phyloP scores from a whole-genome alignment of 2,888 invertebrate genomes.

The Cataglyphis altisquamis region DNA sequence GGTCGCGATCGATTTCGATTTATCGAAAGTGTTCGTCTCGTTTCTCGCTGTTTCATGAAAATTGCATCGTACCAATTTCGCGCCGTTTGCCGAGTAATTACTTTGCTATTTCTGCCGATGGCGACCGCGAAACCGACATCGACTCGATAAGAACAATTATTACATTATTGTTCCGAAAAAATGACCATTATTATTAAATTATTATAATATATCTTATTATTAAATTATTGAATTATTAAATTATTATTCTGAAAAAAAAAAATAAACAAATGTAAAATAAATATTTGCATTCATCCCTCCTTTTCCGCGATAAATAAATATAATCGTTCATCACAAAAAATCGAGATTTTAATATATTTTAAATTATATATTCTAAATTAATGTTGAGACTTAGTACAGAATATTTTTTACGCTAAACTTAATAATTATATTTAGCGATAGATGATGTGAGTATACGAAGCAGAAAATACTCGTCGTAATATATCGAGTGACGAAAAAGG shows the following conservation, averaged over 20 bases:
- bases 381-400: not conserved
- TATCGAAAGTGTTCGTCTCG: constrained; percentile 14
- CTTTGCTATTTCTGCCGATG: not conserved
- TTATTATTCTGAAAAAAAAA: not conserved
- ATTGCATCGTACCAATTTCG: constrained; percentile 5
- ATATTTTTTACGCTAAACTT: not conserved
- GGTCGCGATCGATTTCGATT: not conserved
- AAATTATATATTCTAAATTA: constrained; percentile 1
- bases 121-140: not conserved
- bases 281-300: not conserved
- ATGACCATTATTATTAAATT: too few relatives aligned
- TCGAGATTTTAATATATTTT: not conserved
- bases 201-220: too few relatives aligned
- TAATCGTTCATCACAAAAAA: not conserved
- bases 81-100: not conserved
- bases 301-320: not conserved
- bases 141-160: not conserved
- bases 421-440: constrained; percentile 14
- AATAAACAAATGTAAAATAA: not conserved
- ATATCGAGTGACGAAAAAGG: constrained; percentile 61
- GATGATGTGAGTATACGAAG: not conserved
- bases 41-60: constrained; percentile 10
- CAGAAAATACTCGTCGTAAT: not conserved
- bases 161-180: not conserved
- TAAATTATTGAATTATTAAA: too few relatives aligned